Percentiles rank a stretch among this genome's conserved stretches.
Evolutionary conservation across 2,797 vertebrate species (phyloP).

Genomic region (Bryconaethiops microstoma): DNA sequence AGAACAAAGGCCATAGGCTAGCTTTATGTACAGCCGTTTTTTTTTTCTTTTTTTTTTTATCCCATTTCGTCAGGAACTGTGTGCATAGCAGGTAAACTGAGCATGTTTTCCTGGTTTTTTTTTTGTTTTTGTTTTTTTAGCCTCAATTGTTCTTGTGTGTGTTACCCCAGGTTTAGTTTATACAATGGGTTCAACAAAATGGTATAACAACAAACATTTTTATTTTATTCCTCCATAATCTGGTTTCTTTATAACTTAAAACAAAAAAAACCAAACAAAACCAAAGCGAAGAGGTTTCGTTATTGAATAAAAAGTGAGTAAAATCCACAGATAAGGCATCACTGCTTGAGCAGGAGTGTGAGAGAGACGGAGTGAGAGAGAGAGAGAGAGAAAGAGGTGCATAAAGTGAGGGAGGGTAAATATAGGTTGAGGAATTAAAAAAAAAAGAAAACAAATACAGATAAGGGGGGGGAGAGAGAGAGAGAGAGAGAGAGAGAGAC

Average conservation of each 20-base stretch:
- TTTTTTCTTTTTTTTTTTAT: slow-evolving; percentile 81
- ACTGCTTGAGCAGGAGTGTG: slow-evolving; percentile 78
- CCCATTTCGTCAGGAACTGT: slow-evolving; percentile 85
- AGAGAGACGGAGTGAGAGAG: slow-evolving; percentile 51
- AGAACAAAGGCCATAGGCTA: slow-evolving; percentile 98
- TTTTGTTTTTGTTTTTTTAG: slow-evolving; percentile 64
- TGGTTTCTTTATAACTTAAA: slow-evolving; percentile 72
- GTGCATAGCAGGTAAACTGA: slow-evolving; percentile 94
- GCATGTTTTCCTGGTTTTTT: too few species aligned
- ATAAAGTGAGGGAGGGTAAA: slow-evolving; percentile 1
- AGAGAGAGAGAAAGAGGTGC: slow-evolving; percentile 39
- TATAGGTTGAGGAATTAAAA: slow-evolving; percentile 67
- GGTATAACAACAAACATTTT: slow-evolving; percentile 71
- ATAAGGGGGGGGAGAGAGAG: too few species aligned
- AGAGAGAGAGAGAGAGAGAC: too few species aligned
- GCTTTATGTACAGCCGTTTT: slow-evolving; percentile 94
- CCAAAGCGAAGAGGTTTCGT: slow-evolving; percentile 50
- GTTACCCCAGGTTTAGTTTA: slow-evolving; percentile 72
- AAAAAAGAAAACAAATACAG: too few species aligned
- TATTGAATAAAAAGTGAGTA: slow-evolving; percentile 57
- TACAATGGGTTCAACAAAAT: slow-evolving; percentile 74
- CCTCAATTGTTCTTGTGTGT: slow-evolving; percentile 68
- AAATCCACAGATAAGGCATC: slow-evolving; percentile 95
- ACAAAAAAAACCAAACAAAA: too few species aligned
- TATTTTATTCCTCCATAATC: slow-evolving; percentile 67